These are phyloP conservation scores for Littorina saxatilis DNA, from an alignment of 1,140 invertebrate species.

Conservation along the genomic window DNA sequence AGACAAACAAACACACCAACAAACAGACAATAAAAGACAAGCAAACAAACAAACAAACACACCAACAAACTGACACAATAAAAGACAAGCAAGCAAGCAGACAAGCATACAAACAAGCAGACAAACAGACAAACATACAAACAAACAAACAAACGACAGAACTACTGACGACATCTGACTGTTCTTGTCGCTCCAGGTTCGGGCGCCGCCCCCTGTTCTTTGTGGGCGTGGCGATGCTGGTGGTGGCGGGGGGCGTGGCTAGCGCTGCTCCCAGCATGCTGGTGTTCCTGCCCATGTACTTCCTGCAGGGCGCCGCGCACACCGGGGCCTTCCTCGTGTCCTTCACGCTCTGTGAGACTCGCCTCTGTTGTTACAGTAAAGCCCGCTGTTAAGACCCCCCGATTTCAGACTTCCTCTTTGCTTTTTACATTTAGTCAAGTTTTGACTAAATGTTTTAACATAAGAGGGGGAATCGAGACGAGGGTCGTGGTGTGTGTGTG, in stretches of 20 bases:
- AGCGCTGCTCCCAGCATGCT: constrained; percentile 47
- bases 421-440: neutral
- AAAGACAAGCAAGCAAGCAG: no score
- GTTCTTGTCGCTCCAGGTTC: constrained; percentile 43
- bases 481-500: no score
- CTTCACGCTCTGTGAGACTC: constrained; percentile 55
- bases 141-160: no score
- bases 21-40: no score
- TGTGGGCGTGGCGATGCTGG: constrained; percentile 43
- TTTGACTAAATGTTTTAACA: no score
- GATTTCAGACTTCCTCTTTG: no score
- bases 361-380: neutral
- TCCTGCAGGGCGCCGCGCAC: constrained; percentile 57
- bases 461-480: no score
- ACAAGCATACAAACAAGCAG: no score
- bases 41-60: neutral
- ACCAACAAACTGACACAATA: neutral
- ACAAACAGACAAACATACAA: no score
- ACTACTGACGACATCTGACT: neutral
- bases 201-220: constrained; percentile 56
- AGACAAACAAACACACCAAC: no score
- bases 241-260: constrained; percentile 50
- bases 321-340: constrained; percentile 54
- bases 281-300: constrained; percentile 57
- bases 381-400: no score